Conservation (phyloP, 2,113 vertebrate genomes). For the Hirundichthys speculiger region DNA sequence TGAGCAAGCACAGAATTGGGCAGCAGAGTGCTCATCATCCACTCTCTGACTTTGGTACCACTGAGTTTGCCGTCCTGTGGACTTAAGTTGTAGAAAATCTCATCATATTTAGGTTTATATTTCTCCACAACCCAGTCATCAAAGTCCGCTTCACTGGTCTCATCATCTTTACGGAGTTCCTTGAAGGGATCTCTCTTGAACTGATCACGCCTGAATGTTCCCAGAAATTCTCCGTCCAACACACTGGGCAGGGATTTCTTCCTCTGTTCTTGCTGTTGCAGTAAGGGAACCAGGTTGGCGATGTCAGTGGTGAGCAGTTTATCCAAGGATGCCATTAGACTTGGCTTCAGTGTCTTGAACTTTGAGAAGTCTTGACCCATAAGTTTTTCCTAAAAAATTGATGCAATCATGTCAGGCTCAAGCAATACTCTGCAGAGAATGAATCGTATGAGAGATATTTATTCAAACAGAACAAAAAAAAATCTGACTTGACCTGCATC, state of each 20-base stretch:
- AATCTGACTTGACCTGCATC: constrained; percentile 91
- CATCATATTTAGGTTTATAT: constrained; percentile 91
- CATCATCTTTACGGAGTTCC: constrained; percentile 45
- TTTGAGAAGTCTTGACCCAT: constrained; percentile 88
- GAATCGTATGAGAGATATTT: not conserved
- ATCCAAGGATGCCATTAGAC: constrained; percentile 85
- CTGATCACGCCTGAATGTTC: constrained; percentile 81
- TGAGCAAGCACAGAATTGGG: constrained; percentile 89
- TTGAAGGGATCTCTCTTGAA: constrained; percentile 79
- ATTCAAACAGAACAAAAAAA: too few species aligned
- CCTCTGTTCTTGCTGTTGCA: constrained; percentile 83
- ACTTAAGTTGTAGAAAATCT: constrained; percentile 90
- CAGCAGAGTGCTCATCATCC: constrained; percentile 89
- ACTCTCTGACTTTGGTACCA: constrained; percentile 86
- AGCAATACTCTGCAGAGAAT: not conserved
- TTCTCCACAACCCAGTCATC: constrained; percentile 88
- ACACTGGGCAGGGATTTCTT: constrained; percentile 75
- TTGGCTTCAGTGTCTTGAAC: constrained; percentile 87
- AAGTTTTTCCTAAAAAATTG: constrained; percentile 83
- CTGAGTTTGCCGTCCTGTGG: constrained; percentile 87
- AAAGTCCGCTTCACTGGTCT: constrained; percentile 69
- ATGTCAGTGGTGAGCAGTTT: constrained; percentile 86
- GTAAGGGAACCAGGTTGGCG: constrained; percentile 87
- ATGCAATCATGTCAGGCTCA: constrained; percentile 20
- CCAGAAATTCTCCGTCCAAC: constrained; percentile 85